Evolutionary conservation across 2,797 vertebrate genomes (phyloP), one percentile per base, ranked within the genome.

Genomic region (Anguilla pacifica): DNA sequence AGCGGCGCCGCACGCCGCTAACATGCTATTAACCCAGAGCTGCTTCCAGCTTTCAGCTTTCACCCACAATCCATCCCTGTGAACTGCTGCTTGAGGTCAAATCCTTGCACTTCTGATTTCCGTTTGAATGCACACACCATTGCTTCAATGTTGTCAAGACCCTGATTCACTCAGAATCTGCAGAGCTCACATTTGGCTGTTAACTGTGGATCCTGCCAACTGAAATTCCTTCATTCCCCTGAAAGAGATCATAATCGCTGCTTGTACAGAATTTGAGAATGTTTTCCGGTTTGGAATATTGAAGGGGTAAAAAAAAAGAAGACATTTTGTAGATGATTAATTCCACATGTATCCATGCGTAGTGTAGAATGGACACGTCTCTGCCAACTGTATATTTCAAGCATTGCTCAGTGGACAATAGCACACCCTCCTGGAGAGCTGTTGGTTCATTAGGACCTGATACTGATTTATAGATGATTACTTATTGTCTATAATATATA

Each of bases 11-110:
- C 92, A 88, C 86, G 61, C 87, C 86, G 91, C 91, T 91, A 91
- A 91, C 93, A 90, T 89, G 87, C 90, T 91, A 86, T 92, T 94
- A 89, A 87, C 90, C 83, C 25, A 31, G 61, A 55, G 17, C 10
- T 67, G 59, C 57, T 87, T 83, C 72, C 67, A 57, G 81, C 82
- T 72, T 84, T 25, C 35, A 72, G 35, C 74, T 79, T 74, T 39
- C 61, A 31, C 70, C 74, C 35, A 35, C 74, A 77, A 35, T 35
- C 74, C 74, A 77, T 35, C 31, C 74, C 74, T 46, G 4, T 15
- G 7, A 74, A 43, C 15, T 15, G 74, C 74, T 43, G 74, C 74
- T 77, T 19, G 1, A 77, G 46, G 74, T 13, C 70, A 72, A 72
- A 15, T 77, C 74, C 3, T 74, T 39, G 35, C 28, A 17, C 28